Evolutionary conservation across 2,797 vertebrate species (phyloP).

Genomic region (Yasuhikotakia modesta): DNA sequence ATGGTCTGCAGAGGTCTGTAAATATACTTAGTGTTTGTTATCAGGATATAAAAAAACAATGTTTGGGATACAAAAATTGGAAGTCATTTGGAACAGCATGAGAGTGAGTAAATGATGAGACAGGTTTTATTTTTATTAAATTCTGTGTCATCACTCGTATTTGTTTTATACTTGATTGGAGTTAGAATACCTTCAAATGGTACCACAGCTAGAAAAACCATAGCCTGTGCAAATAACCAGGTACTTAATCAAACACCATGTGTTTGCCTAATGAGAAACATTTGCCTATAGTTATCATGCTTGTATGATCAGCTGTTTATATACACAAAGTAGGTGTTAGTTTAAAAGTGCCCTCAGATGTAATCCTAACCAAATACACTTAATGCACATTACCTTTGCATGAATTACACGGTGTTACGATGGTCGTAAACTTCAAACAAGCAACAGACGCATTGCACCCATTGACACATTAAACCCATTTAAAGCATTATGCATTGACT

Average conservation of each 20-base stretch:
- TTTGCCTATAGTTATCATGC: background rate
- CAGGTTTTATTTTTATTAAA: background rate
- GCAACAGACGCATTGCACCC: background rate
- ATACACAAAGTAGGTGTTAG: slow-evolving; percentile 17
- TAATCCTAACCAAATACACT: slow-evolving; percentile 7
- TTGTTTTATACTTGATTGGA: background rate
- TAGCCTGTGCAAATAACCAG: background rate
- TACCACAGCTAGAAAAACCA: background rate
- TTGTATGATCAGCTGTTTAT: background rate
- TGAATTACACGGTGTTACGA: background rate
- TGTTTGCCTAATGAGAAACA: background rate
- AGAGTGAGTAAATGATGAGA: too few species aligned
- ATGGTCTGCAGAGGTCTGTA: too few species aligned
- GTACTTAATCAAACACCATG: slow-evolving; percentile 1
- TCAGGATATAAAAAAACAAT: too few species aligned
- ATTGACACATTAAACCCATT: background rate
- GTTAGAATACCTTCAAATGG: background rate
- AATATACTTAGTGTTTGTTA: too few species aligned
- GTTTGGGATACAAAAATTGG: too few species aligned
- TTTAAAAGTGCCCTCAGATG: background rate
- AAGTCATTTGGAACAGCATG: too few species aligned
- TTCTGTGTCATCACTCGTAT: background rate
- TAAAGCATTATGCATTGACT: too few species aligned
- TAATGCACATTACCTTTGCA: slow-evolving; percentile 3
- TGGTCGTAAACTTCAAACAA: background rate